phyloP scores from a whole-genome alignment of 2,888 invertebrate species.

The Hirtodrosophila alboralis region DNA sequence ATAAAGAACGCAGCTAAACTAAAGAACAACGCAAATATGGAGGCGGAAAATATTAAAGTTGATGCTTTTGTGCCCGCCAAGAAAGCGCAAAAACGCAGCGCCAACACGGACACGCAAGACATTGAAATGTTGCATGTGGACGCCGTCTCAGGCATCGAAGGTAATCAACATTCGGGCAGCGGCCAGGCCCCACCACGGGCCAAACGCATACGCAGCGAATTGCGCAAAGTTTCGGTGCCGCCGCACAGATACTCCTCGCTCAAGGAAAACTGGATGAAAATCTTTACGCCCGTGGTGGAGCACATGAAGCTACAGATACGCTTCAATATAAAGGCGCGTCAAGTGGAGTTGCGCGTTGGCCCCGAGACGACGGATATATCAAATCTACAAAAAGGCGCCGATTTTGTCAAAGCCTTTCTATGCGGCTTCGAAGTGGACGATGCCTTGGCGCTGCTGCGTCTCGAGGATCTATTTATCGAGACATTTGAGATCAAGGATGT shows the following conservation, averaged over 20 bases:
- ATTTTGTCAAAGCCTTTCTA: constrained; percentile 98
- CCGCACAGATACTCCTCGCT: constrained; percentile 96
- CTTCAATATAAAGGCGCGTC: constrained; percentile 95
- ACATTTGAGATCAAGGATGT: constrained; percentile 98
- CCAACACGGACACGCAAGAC: constrained; percentile 74
- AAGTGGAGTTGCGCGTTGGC: constrained; percentile 85
- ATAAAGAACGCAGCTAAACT: constrained; percentile 13
- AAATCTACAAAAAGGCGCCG: constrained; percentile 98
- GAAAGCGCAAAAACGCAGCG: constrained; percentile 77
- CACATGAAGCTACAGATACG: constrained; percentile 96
- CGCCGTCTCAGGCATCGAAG: constrained; percentile 87
- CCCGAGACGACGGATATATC: constrained; percentile 90
- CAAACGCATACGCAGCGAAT: constrained; percentile 86
- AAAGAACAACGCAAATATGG: constrained; percentile 67
- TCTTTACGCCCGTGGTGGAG: constrained; percentile 98
- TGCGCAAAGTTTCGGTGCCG: constrained; percentile 94
- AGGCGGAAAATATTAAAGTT: constrained; percentile 79
- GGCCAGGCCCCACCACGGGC: constrained; percentile 82
- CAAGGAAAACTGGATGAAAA: constrained; percentile 98
- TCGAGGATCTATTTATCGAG: constrained; percentile 98
- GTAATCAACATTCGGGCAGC: constrained; percentile 53
- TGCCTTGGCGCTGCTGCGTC: constrained; percentile 94
- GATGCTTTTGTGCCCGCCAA: constrained; percentile 75
- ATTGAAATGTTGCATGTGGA: constrained; percentile 89
- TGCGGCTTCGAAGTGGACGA: constrained; percentile 99